Conservation (phyloP, 53 echinoderm and acorn worm species). For the Temnopleurus reevesii region DNA sequence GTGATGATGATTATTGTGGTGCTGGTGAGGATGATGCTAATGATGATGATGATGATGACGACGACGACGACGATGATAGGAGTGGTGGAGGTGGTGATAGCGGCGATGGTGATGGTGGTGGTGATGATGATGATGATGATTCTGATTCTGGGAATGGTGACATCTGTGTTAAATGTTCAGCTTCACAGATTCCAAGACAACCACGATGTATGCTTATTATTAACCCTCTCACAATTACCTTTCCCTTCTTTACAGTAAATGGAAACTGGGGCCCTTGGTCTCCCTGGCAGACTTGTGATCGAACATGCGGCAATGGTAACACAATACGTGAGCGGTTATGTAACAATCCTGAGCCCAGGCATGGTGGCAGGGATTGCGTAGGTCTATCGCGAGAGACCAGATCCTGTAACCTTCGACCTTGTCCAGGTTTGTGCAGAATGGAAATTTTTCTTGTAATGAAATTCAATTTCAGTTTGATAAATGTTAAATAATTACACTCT, state of each 20-base stretch:
- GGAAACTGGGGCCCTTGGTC: constrained; percentile 85
- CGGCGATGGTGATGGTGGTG: neutral
- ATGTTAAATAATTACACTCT: too few species aligned
- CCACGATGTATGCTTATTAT: too few species aligned
- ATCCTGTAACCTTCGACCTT: constrained; percentile 67
- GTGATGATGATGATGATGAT: neutral
- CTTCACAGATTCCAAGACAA: too few species aligned
- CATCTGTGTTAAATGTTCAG: too few species aligned
- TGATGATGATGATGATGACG: neutral
- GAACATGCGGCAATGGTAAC: constrained; percentile 82
- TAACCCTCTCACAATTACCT: too few species aligned
- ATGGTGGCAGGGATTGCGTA: constrained; percentile 76
- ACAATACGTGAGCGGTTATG: constrained; percentile 79
- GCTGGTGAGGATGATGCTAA: neutral
- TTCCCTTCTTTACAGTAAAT: constrained; percentile 63
- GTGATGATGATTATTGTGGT: neutral
- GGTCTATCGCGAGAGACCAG: constrained; percentile 65
- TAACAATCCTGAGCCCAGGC: constrained; percentile 83
- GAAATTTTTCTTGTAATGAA: too few species aligned
- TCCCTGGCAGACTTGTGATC: constrained; percentile 82
- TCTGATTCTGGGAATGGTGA: neutral
- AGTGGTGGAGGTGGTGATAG: neutral
- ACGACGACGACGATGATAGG: neutral
- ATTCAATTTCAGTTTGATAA: too few species aligned
- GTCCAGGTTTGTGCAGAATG: constrained; percentile 72